phyloP scores from a whole-genome alignment of 92 coral and sea anemone species.

The Paragorgia papillata region DNA sequence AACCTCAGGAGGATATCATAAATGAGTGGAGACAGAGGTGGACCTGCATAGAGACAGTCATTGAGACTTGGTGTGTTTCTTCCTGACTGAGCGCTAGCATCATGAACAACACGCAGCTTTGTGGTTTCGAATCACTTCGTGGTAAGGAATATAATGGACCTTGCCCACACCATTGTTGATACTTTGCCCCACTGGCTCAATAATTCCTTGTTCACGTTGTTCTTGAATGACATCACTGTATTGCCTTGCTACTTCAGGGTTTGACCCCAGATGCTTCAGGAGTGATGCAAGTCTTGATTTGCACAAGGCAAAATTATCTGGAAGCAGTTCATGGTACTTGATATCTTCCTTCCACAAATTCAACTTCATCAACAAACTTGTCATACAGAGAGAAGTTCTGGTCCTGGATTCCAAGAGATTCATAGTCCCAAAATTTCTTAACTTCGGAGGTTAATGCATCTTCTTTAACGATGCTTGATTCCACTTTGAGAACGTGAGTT shows the following conservation, averaged over 20 bases:
- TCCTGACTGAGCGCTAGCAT: conserved; percentile 7
- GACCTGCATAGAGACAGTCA: conserved; percentile 32
- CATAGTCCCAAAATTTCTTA: conserved; percentile 55
- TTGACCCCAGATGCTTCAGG: conserved; percentile 2
- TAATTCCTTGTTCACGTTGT: conserved; percentile 41
- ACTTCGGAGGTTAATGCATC: conserved; percentile 13
- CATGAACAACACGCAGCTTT: conserved; percentile 27
- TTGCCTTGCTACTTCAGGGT: conserved; percentile 40
- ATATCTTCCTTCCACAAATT: conserved; percentile 44
- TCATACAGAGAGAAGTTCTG: conserved; percentile 41
- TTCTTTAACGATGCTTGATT: neutral
- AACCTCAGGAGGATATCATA: conserved; percentile 26
- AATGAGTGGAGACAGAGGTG: conserved; percentile 29
- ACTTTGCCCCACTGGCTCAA: conserved; percentile 41
- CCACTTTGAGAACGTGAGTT: conserved; percentile 46
- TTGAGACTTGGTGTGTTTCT: conserved; percentile 36
- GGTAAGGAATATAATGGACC: conserved; percentile 3
- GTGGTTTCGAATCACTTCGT: conserved; percentile 29
- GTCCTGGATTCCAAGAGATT: conserved; percentile 43
- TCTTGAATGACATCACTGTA: conserved; percentile 44
- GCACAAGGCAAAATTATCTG: conserved; percentile 47
- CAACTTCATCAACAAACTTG: conserved; percentile 36
- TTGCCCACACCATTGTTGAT: neutral
- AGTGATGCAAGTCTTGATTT: conserved; percentile 1
- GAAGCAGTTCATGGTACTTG: conserved; percentile 52